Evolutionary conservation across 2,888 invertebrate species (phyloP), one percentile per base, ranked within the genome.

Genomic region (Drosophila multiciliata): DNA sequence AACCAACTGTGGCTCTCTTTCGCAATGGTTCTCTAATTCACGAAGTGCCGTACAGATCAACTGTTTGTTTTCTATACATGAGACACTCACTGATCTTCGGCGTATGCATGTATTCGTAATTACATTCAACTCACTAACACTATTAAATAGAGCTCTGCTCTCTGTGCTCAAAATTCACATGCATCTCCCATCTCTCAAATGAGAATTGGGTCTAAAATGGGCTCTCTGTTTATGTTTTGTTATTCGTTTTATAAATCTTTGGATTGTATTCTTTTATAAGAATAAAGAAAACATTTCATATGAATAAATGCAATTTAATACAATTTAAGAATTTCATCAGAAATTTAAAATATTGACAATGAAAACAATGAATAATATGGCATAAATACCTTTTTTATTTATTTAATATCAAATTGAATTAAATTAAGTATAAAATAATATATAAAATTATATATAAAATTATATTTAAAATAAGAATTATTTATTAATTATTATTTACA

Each of bases 201-300:
- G 11, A 1, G 17, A 52, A 2, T 29, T 29, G 17, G 17, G 1
- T 49, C 17, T 45, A 1, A 32, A 50, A 2, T n/a, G 1, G 15
- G 20, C 15, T 82, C 83, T 84, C 82, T 83, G 86, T 84, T 84
- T 82, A 80, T 60, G 62, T 76, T 71, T 73, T 67, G 52, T 8
- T 59, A 29, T 61, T 52, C n/a, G 42, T 53, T 48, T 62, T 17
- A 4, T 12, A 64, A 64, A 42, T 59, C 58, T 36, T 0, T 3
- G n/a, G 33, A 8, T 40, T 36, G 4, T 8, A 60, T 58, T 26
- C 17, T 11, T n/a, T n/a, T n/a, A n/a, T n/a, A n/a, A n/a, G n/a
- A n/a, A n/a, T n/a, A n/a, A n/a, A n/a, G n/a, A n/a, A n/a, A n/a
- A n/a, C n/a, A n/a, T n/a, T n/a, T n/a, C n/a, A n/a, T 23, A 45